Base-by-base conservation (phyloP, 2,797 vertebrate species). In the Anabas testudineus region DNA sequence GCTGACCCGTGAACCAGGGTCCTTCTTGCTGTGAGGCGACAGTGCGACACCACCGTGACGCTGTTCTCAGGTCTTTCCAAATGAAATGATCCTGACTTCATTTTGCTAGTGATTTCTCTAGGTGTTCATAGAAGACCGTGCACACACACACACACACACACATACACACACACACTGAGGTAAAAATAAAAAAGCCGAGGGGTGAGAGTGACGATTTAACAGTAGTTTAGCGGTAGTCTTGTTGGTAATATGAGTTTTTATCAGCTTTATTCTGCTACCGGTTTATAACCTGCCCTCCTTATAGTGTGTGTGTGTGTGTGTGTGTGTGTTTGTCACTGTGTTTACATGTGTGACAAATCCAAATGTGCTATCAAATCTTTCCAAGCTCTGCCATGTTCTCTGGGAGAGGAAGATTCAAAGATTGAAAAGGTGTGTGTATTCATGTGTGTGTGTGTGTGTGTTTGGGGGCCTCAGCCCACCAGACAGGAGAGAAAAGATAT, bases 401-500 rank as follows among this genome's bases (percentile, higher is more conserved):
- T 18, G 22, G 56, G 21, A 69, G 15, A 41, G 39, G 46, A 34
- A 55, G 52, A 71, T 78, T 60, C 30, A 59, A 26, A 59, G 51
- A 65, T 51, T 28, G 28, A 68, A 10, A 45, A 30, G 53, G 16
- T 37, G 43, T 21, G 7, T 45, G n/a, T 13, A 2, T 24, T 5
- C 46, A 41, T 15, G 41, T 1, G 52, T 39, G 32, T 67, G 46
- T 15, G 21, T 18, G 59, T 21, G 37, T n/a, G 30, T 22, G 34
- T 7, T 49, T 37, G 19, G 36, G 55, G 43, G 69, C 45, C 14
- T 73, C 54, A 21, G 71, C 67, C 71, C 65, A 71, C 36, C 64
- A 48, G 51, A 63, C 67, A 68, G 68, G 59, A 75, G 60, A 69
- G 63, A 48, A 69, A 56, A 36, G 57, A 81, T 69, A 76, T 77